A percentile compares a stretch with the other conserved stretches of the same genome.
phyloP scores from a whole-genome alignment of 2,113 vertebrate genomes.

The Bos indicus region DNA sequence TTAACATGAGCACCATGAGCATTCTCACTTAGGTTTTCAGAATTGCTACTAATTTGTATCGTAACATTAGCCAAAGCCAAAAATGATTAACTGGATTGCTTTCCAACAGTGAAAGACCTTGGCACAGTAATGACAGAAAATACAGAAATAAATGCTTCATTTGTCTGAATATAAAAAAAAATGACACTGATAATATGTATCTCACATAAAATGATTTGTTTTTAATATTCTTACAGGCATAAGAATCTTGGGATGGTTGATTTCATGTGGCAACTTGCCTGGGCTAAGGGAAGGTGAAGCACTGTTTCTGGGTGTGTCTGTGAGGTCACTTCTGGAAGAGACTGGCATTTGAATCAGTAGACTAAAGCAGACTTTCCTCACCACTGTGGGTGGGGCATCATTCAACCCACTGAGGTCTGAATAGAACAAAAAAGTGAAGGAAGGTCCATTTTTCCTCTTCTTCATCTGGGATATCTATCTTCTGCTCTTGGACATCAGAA shows the following conservation, averaged over 20 bases:
- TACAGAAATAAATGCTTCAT: background rate
- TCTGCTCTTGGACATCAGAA: background rate
- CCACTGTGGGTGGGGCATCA: background rate
- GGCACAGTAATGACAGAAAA: background rate
- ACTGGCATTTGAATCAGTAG: background rate
- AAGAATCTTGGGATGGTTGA: background rate
- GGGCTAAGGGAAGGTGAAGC: background rate
- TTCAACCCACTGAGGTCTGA: background rate
- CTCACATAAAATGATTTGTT: background rate
- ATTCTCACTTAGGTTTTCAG: background rate
- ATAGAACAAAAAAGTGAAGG: background rate
- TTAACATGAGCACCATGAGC: background rate
- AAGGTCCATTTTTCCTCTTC: background rate
- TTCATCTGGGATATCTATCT: background rate
- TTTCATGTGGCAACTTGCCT: background rate
- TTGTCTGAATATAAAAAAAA: background rate
- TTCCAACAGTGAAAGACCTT: background rate
- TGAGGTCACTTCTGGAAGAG: background rate
- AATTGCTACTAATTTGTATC: background rate
- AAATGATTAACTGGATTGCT: slow-evolving; percentile 15
- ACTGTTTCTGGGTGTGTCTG: background rate
- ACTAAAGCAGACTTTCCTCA: background rate
- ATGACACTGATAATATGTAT: background rate
- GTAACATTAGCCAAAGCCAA: background rate
- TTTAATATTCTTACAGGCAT: background rate